These are phyloP conservation scores for Nudaria mundana DNA, from an alignment of 2,888 invertebrate genomes.

Conservation along the genomic window DNA sequence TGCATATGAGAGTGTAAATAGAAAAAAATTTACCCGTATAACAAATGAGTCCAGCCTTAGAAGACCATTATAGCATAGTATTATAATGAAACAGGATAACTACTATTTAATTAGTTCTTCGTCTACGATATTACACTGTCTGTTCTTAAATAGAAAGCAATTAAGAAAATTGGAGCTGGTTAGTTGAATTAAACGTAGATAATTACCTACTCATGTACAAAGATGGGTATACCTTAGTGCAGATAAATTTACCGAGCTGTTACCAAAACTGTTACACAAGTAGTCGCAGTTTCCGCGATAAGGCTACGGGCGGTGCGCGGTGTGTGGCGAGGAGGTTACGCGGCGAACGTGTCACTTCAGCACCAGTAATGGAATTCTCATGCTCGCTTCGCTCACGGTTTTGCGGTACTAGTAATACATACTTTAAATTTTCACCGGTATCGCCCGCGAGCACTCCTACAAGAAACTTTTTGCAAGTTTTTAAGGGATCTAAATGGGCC, in stretches of 20 bases:
- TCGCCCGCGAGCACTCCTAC: slow-evolving; percentile 60
- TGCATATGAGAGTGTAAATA: no score
- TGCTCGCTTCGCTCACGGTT: slow-evolving; percentile 68
- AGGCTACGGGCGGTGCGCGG: slow-evolving; percentile 23
- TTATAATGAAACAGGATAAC: no score
- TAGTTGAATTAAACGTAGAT: no score
- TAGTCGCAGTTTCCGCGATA: slow-evolving; percentile 21
- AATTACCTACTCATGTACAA: no score
- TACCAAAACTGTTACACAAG: slow-evolving; percentile 10
- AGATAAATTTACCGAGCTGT: neutral
- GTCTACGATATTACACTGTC: no score
- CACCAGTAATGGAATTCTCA: slow-evolving; percentile 76
- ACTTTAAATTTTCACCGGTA: slow-evolving; percentile 78
- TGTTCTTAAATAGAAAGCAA: no score
- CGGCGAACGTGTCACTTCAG: slow-evolving; percentile 59
- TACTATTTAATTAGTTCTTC: no score
- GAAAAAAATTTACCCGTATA: no score
- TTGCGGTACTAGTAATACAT: slow-evolving; percentile 71
- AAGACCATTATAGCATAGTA: no score
- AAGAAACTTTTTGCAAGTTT: slow-evolving; percentile 65
- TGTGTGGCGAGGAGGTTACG: slow-evolving; percentile 28
- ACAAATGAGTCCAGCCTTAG: no score
- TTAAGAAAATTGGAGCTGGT: no score
- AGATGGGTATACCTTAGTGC: no score
- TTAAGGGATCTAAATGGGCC: slow-evolving; percentile 64